Evolutionary conservation across 2,797 vertebrate species (phyloP), one percentile per base, ranked within the genome.

Genomic region (Hapalemur alaotrensis): DNA sequence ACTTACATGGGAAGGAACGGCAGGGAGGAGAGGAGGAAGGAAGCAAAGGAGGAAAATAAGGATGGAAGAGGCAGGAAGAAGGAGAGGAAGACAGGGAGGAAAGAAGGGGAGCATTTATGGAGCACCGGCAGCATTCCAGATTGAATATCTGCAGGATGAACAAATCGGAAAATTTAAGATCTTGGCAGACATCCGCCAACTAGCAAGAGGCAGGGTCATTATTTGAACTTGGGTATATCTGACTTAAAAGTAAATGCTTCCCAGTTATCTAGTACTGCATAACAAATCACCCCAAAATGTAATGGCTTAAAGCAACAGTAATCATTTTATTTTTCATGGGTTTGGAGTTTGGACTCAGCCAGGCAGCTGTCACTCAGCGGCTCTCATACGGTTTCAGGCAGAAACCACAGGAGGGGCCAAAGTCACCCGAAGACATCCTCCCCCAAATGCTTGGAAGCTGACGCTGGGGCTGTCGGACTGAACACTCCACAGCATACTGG

Each of bases 1-100:
- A 93, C 90, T 69, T 94, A 96, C 87, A 89, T 61, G 63, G 67
- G 50, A 90, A 93, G 54, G 61, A 82, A 67, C 61, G 43, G 54
- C 72, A 76, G 43, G 54, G 76, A 76, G 46, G 65, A 89, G 80
- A 86, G 67, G 28, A 83, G 70, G 18, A 73, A 88, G 70, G 70
- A 88, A 83, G 69, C 57, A 76, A 94, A 75, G 23, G 13, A 46
- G 43, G 57, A n/a, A 43, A 43, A 63, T 22, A 43, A 54, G 7
- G 48, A 67, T 22, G 22, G 18, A 25, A 80, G 10, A 72, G 43
- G 38, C 41, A 43, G 17, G n/a, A 73, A 4, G 17, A 20, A 35
- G 23, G 38, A 35, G 13, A 69, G 23, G 67, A 32, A 65, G 20
- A 22, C 10, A n/a, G 4, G 41, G 12, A 65, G 13, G 82, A 80